Evolutionary conservation across 2,888 invertebrate species (phyloP).

Genomic region (Hetaerina titia): DNA sequence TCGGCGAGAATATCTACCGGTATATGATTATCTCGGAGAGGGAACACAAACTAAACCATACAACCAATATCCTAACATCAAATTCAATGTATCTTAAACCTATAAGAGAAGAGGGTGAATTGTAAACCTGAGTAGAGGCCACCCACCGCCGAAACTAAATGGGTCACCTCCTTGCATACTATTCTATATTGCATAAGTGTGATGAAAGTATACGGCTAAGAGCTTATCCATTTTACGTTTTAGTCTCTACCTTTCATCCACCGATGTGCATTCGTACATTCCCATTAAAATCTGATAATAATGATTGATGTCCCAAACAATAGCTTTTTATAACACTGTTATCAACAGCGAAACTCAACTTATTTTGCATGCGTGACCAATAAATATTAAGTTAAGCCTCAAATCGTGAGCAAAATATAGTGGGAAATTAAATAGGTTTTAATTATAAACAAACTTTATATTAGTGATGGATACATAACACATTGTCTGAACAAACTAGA

Average conservation of each 20-base stretch:
- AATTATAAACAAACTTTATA: neutral
- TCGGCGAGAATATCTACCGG: no score
- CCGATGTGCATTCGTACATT: neutral
- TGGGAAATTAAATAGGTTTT: neutral
- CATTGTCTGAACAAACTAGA: neutral
- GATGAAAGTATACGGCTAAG: neutral
- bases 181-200: neutral
- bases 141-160: neutral
- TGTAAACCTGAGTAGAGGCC: no score
- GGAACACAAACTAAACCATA: no score
- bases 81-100: no score
- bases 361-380: neutral
- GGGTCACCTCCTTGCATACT: neutral
- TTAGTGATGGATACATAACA: neutral
- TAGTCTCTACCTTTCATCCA: neutral
- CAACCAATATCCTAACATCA: no score
- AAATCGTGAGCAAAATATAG: neutral
- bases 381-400: neutral
- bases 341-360: neutral
- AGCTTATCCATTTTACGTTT: neutral
- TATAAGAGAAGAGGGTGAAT: no score
- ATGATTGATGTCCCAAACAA: neutral
- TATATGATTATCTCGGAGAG: no score
- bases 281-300: neutral
- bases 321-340: neutral